Evolutionary conservation across 1,140 invertebrate genomes (phyloP).

Genomic region (Rhyzopertha dominica): DNA sequence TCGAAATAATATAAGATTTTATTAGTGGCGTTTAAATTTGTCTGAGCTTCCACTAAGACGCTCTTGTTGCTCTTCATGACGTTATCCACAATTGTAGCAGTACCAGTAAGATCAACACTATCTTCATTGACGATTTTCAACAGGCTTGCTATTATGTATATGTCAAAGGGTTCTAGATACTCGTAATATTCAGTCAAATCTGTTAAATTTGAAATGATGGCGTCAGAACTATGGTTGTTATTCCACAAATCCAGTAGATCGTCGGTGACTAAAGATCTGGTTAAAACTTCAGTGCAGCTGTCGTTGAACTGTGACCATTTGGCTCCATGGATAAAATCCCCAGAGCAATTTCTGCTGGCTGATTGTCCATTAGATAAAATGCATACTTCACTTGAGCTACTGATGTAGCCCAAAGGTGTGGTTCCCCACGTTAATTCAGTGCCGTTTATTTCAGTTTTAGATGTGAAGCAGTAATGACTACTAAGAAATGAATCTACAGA

Average conservation of each 20-base stretch:
- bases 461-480: no score
- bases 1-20: conserved; percentile 12
- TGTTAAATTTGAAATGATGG: background rate
- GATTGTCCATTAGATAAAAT: conserved; percentile 5
- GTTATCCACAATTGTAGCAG: conserved; percentile 7
- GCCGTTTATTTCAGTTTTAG: no score
- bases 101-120: background rate
- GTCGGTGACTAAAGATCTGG: conserved; percentile 1
- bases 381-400: no score
- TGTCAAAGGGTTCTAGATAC: conserved; percentile 5
- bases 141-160: conserved; percentile 9
- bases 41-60: conserved; percentile 4
- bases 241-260: background rate
- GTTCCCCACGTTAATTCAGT: no score
- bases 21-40: conserved; percentile 6
- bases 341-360: conserved; percentile 4
- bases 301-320: conserved; percentile 5
- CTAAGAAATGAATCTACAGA: no score
- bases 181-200: conserved; percentile 4
- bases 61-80: conserved; percentile 1
- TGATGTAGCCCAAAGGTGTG: no score
- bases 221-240: background rate
- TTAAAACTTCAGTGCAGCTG: background rate
- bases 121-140: conserved; percentile 4
- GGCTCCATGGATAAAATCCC: conserved; percentile 11